Percentiles rank a stretch among this genome's conserved stretches.
These are phyloP conservation scores for Noctua pronuba DNA, from an alignment of 2,888 invertebrate genomes.

Conservation along the genomic window DNA sequence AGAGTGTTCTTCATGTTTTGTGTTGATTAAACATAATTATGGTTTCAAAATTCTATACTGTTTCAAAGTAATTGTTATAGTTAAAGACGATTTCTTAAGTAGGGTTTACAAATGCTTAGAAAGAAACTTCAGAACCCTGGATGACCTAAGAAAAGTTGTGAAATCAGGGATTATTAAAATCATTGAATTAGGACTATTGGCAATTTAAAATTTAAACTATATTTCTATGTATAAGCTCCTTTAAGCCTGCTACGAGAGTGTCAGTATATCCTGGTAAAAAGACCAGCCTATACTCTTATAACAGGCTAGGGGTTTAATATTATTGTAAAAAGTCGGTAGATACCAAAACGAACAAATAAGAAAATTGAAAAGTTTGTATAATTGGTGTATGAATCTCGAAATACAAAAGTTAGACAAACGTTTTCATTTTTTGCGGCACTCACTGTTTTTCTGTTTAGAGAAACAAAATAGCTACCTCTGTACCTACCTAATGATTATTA, in stretches of 20 bases:
- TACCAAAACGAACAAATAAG: not conserved
- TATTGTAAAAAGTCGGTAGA: not conserved
- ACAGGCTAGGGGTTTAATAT: not conserved
- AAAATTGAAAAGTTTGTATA: not conserved
- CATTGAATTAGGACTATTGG: too few relatives aligned
- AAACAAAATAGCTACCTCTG: not conserved
- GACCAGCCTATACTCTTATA: not conserved
- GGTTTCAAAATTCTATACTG: not conserved
- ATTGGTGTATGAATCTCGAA: not conserved
- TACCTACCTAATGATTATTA: not conserved
- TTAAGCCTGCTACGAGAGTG: not conserved
- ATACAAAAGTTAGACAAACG: not conserved
- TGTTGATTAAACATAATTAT: not conserved
- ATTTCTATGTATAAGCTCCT: too few relatives aligned
- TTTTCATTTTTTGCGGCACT: not conserved
- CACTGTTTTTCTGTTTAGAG: not conserved
- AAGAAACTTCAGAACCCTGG: not conserved
- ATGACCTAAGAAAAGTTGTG: not conserved
- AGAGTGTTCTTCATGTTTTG: too few relatives aligned
- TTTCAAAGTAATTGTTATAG: not conserved
- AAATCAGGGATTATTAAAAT: not conserved
- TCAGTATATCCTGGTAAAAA: not conserved
- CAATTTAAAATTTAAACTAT: too few relatives aligned
- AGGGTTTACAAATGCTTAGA: not conserved
- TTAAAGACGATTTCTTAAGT: not conserved